Evolutionary conservation across 2,113 vertebrate genomes (phyloP).

Genomic region (Noctilio leporinus): DNA sequence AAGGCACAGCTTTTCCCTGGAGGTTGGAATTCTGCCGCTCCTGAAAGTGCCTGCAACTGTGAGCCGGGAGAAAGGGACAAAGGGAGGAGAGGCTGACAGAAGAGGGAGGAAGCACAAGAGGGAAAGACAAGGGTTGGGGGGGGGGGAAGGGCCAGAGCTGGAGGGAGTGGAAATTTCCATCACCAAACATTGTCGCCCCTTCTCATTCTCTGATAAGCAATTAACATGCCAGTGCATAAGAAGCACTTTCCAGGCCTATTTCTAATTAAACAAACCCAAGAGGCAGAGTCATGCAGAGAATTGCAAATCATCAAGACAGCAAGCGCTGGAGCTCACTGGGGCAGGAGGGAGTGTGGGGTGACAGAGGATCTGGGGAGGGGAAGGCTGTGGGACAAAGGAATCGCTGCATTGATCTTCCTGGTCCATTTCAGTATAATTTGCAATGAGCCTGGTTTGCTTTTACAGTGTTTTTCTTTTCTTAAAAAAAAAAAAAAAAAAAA

Average conservation of each 20-base stretch:
- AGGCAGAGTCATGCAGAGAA: not conserved
- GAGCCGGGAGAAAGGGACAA: not conserved
- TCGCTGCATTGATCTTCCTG: not conserved
- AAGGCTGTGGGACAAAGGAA: not conserved
- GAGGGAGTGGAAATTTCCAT: conserved; percentile 1
- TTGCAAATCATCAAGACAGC: not conserved
- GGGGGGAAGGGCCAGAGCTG: not conserved
- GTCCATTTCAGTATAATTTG: not conserved
- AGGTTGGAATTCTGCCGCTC: not conserved
- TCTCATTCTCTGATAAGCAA: conserved; percentile 57
- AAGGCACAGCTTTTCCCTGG: not conserved
- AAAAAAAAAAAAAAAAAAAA: not conserved
- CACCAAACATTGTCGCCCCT: not conserved
- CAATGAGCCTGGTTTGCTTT: not conserved
- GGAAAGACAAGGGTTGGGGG: not conserved
- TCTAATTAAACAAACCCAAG: conserved; percentile 51
- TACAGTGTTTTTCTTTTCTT: not conserved
- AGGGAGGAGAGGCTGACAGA: not conserved
- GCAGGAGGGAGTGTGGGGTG: not conserved
- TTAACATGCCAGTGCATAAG: conserved; percentile 33
- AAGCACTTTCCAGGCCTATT: conserved; percentile 26
- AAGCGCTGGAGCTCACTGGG: conserved; percentile 1
- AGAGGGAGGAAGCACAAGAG: not conserved
- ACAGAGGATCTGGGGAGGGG: not conserved
- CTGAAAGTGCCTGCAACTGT: not conserved